Conservation (phyloP, 2,113 vertebrate species). For the Piliocolobus tephrosceles region DNA sequence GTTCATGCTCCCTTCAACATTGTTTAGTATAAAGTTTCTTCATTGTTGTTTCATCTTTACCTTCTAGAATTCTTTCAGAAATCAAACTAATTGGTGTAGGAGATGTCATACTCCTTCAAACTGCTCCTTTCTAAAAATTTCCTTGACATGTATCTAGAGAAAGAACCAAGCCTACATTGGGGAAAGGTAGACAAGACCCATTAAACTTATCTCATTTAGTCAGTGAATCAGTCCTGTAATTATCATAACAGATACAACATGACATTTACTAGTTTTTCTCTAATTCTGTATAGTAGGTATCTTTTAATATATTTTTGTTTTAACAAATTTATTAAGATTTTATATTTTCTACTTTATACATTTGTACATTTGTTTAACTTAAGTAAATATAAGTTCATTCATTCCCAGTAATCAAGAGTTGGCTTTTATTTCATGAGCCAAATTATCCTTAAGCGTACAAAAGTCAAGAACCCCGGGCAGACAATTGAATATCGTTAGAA, state of each 20-base stretch:
- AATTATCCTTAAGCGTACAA: not conserved
- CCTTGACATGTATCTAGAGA: not conserved
- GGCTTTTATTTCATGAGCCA: not conserved
- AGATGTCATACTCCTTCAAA: not conserved
- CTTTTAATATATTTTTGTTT: not conserved
- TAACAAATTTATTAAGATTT: not conserved
- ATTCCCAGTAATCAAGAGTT: not conserved
- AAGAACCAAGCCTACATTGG: not conserved
- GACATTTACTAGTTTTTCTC: not conserved
- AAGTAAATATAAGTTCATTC: not conserved
- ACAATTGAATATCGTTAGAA: not conserved
- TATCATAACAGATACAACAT: not conserved
- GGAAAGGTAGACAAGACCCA: not conserved
- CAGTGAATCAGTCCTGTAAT: not conserved
- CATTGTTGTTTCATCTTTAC: not conserved
- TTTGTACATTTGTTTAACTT: not conserved
- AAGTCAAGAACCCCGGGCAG: not conserved
- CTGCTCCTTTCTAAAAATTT: not conserved
- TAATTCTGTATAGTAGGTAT: not conserved
- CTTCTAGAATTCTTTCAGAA: conserved; percentile 11
- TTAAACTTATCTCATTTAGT: not conserved
- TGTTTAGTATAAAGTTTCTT: not conserved
- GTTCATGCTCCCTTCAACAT: not conserved
- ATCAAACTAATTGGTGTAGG: not conserved
- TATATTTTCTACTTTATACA: not conserved